Base-by-base conservation (phyloP, 2,113 vertebrate species). In the Tenebrosternarchus preto region DNA sequence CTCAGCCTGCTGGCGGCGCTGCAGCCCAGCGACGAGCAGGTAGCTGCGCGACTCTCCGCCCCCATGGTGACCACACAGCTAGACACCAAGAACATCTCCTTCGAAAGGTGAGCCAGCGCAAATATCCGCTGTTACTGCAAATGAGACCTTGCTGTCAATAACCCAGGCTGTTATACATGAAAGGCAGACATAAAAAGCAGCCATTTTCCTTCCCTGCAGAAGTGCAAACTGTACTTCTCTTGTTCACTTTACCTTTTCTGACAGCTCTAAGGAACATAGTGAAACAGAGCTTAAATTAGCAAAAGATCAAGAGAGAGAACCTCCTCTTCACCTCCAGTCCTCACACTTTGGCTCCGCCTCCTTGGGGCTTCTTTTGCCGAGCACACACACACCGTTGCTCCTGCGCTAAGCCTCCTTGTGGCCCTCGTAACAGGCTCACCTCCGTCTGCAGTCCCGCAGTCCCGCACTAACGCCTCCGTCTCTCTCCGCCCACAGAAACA, bases 11-110 rank as follows among this genome's bases (percentile, higher is more conserved):
- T 98, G 84, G 95, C 95, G 59, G 93, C 94, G 5, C 91, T 93
- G 80, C 96, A 97, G 89, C 98, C 98, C 88, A 98, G 94, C 0
- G 95, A 98, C 33, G 96, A 99, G 90, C 98, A 99, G 92, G 97
- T 98, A 73, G 95, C 95, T 64, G 95, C 93, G 76, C 91, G 98
- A 59, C 94, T 99, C 73, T 95, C 95, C 0, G 95, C 95, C 0
- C 95, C 98, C 0, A 96, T 99, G 0, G 98, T 99, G 84, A 96
- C 97, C 84, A 99, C 98, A 0, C 98, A 99, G 89, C 94, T 99
- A 3, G 97, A 99, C 88, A 98, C 97, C 64, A 96, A 94, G 91
- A 99, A 99, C 90, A 97, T 98, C 55, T 94, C 97, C 85, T 99
- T 99, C 0, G 98, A 99, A 92, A 97, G 98, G 98, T 98, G 86